A percentile compares a stretch with the other conserved stretches of the same genome.
Conservation (phyloP, 2,888 invertebrate genomes). For the Adineta ricciae region DNA sequence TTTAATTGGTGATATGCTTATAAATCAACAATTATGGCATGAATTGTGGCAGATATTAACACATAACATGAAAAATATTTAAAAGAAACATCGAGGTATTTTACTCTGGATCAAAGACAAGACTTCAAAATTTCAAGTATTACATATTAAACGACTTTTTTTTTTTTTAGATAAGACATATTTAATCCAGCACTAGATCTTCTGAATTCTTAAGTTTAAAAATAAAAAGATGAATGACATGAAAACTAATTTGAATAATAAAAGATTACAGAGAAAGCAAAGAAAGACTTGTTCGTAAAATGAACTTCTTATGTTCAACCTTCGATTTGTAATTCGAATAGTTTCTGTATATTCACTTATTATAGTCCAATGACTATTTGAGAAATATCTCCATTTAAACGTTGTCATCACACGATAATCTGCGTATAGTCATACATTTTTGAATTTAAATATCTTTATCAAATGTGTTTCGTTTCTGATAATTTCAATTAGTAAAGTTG, state of each 20-base stretch:
- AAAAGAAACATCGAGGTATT: too few species aligned
- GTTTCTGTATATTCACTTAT: not conserved
- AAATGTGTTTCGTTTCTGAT: not conserved
- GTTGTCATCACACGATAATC: not conserved
- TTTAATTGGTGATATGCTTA: too few species aligned
- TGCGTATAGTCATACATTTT: not conserved
- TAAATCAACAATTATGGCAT: too few species aligned
- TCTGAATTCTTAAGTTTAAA: too few species aligned
- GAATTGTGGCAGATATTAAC: too few species aligned
- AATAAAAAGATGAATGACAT: not conserved
- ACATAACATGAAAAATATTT: too few species aligned
- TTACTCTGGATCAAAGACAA: too few species aligned
- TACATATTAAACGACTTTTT: too few species aligned
- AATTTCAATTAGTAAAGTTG: not conserved
- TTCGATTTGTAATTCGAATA: not conserved
- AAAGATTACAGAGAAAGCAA: not conserved
- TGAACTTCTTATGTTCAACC: not conserved
- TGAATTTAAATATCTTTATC: not conserved
- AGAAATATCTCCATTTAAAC: not conserved
- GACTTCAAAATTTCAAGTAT: too few species aligned
- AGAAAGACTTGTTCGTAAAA: not conserved
- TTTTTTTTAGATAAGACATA: too few species aligned
- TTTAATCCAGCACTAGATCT: too few species aligned
- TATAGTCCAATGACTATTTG: not conserved
- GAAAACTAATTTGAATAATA: not conserved